Evolutionary conservation across 1,140 invertebrate species (phyloP), one percentile per base, ranked within the genome.

Genomic region (Brachionus sp.): DNA sequence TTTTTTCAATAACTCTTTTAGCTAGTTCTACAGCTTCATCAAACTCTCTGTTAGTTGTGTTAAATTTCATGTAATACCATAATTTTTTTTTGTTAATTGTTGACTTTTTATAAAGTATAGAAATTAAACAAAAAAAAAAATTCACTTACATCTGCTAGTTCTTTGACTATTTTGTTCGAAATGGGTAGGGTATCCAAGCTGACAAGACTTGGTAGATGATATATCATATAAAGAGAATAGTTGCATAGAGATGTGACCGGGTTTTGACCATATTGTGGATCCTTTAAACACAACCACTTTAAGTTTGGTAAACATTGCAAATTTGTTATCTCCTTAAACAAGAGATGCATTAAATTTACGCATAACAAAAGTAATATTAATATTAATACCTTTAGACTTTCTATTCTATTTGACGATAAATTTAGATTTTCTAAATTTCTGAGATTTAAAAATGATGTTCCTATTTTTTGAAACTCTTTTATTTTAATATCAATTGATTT

Each of bases 51-150:
- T 84, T 77, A n/a, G 88, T 84, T 7, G 86, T 87, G 62, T 88
- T 88, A 7, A 86, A 84, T 57, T 86, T 85, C 88, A 89, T 89
- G 82, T 88, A 87, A 82, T 89, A 89, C 78, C 86, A 89, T 86
- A 89, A 88, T 84, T 88, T 89, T 84, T 89, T 89, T 84, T 88
- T 89, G 35, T 85, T 84, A 6, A 89, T 88, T 35, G 88, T 89
- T 19, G 86, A 64, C 80, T 82, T 29, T 3, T 39, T 5, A 57
- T 62, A 42, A 37, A 33, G 5, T 33, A n/a, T 44, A 68, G 19
- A 82, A 66, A 44, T 16, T 35, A 35, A 44, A 19, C 3, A 19
- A 37, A 68, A 35, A 44, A 66, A 82, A 57, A 25, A 19, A 25
- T 29, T 13, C 5, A 77, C 83, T 86, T 83, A 88, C 88, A 85